Evolutionary conservation across 2,113 vertebrate species (phyloP), one percentile per base, ranked within the genome.

Genomic region (Pterocles gutturalis): DNA sequence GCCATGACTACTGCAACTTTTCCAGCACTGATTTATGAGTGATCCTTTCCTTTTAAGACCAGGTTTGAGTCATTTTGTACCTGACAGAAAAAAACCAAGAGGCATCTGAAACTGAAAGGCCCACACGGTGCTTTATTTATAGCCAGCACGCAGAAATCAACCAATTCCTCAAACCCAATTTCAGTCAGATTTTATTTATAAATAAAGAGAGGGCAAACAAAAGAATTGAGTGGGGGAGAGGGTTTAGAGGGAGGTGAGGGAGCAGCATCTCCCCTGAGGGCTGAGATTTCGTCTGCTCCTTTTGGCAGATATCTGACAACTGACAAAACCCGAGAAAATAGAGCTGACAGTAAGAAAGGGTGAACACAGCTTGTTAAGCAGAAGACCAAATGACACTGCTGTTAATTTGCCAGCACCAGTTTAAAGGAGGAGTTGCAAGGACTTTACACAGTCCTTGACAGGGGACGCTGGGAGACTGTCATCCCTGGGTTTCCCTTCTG

Each of bases 301-400:
- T 81, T 90, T 83, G 93, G 90, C 93, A 96, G 90, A 92, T 95
- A 94, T 94, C 83, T 96, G 94, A 96, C 83, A 87, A 77, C 80
- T 82, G 90, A 95, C 87, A 96, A 96, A 96, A 49, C 83, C 65
- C 0, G 9, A 80, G 82, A 96, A 97, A 96, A 94, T 3, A 87
- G 89, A 96, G 48, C 73, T 96, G 93, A 90, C 92, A 90, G 84
- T 57, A 83, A 87, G 95, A 91, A 97, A 92, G 46, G 48, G 88
- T n/a, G 83, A 97, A 92, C 5, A 1, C 89, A 90, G 92, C 92
- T 95, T 96, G 95, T 91, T 97, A 96, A 97, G 65, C 87, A 87
- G 71, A 67, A 84, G 95, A 92, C 86, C 76, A 95, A 96, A 92
- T 82, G 89, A 95, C 73, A 89, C 53, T 91, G 89, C 84, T 93